Evolutionary conservation across 2,888 invertebrate genomes (phyloP).

Genomic region (Malacosoma neustria): DNA sequence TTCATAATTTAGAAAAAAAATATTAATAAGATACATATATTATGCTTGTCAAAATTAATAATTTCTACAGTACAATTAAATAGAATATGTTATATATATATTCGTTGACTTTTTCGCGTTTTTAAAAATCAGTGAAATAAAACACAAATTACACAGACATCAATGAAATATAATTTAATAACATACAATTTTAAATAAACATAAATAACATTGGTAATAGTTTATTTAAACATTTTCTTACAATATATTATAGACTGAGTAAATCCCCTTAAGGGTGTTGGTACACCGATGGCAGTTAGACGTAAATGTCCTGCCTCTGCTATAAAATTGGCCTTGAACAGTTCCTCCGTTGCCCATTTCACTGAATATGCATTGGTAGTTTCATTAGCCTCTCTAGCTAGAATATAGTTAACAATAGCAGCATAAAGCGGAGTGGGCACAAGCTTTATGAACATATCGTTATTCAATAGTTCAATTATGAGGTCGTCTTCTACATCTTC

Average conservation of each 20-base stretch:
- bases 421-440: conserved; percentile 48
- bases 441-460: conserved; percentile 43
- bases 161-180: conserved; percentile 15
- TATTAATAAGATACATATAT: too few relatives aligned
- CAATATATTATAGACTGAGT: conserved; percentile 42
- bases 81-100: too few relatives aligned
- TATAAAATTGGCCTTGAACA: conserved; percentile 34
- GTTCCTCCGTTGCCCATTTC: conserved; percentile 40
- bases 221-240: conserved; percentile 21
- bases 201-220: background rate
- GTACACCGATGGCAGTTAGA: conserved; percentile 37
- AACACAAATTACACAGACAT: background rate
- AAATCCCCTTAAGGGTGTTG: conserved; percentile 46
- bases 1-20: too few relatives aligned
- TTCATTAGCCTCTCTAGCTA: conserved; percentile 21
- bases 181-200: conserved; percentile 7
- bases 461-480: conserved; percentile 48
- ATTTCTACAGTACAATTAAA: too few relatives aligned
- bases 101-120: too few relatives aligned
- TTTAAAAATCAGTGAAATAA: too few relatives aligned
- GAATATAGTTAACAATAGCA: conserved; percentile 37
- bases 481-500: conserved; percentile 46
- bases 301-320: conserved; percentile 59
- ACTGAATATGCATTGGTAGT: conserved; percentile 26
- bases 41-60: too few relatives aligned